Conservation (phyloP, 2,113 vertebrate genomes). For the Albula glossodonta region DNA sequence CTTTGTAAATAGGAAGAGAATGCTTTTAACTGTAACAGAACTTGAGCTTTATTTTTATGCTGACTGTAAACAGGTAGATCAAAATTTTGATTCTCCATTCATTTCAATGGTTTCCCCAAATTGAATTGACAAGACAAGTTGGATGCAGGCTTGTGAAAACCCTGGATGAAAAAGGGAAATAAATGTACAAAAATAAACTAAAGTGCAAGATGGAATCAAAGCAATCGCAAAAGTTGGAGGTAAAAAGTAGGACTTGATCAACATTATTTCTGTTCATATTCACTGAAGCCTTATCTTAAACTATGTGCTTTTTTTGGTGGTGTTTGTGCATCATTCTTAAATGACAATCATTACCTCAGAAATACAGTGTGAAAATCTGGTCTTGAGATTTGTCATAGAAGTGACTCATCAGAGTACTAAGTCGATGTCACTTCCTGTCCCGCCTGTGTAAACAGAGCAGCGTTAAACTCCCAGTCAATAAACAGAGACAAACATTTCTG, state of each 20-base stretch:
- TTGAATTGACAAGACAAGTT: neutral
- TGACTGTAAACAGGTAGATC: neutral
- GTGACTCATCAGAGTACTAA: constrained; percentile 17
- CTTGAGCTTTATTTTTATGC: neutral
- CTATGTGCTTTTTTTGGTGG: neutral
- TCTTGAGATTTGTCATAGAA: neutral
- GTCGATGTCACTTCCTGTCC: constrained; percentile 27
- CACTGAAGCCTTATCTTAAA: neutral
- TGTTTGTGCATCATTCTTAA: neutral
- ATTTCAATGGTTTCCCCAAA: neutral
- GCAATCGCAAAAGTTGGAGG: neutral
- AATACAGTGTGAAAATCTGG: constrained; percentile 6
- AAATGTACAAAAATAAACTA: neutral
- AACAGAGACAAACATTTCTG: constrained; percentile 30
- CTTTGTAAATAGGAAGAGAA: neutral
- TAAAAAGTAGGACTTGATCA: neutral
- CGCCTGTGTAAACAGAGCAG: constrained; percentile 31
- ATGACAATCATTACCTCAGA: constrained; percentile 7
- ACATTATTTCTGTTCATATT: neutral
- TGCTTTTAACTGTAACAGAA: neutral
- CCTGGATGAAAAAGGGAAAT: neutral
- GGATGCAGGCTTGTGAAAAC: neutral
- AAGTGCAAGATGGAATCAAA: neutral
- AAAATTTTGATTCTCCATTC: neutral
- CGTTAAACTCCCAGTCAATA: constrained; percentile 31